Percentiles rank a stretch among this genome's conserved stretches.
Evolutionary conservation across 2,888 invertebrate species (phyloP).

Genomic region (Protodeltote pygarga): DNA sequence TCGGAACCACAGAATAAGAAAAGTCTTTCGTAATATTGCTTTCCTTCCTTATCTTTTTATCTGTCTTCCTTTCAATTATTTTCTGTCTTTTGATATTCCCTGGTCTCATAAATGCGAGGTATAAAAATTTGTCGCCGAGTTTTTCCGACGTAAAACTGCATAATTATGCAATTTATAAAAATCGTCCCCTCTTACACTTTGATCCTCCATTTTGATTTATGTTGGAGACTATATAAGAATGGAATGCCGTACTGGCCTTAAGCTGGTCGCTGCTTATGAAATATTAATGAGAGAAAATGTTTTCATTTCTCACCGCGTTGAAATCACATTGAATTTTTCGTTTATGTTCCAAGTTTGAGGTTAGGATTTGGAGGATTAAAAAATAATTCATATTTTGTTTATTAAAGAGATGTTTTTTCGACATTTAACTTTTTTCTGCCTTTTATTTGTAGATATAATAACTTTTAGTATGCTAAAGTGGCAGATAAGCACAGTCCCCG

Average conservation of each 20-base stretch:
- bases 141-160: conserved; percentile 37
- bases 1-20: too few relatives aligned
- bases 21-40: conserved; percentile 1
- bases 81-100: conserved; percentile 6
- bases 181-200: conserved; percentile 41
- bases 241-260: conserved; percentile 33
- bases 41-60: conserved; percentile 4
- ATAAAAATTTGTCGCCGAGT: conserved; percentile 36
- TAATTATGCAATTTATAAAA: conserved; percentile 53
- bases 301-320: conserved; percentile 42
- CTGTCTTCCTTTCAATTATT: conserved; percentile 18
- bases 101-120: conserved; percentile 13
- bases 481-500: too few relatives aligned
- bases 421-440: too few relatives aligned
- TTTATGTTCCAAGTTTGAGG: conserved; percentile 19
- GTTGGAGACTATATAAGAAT: conserved; percentile 45
- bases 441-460: too few relatives aligned
- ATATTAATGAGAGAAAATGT: conserved; percentile 64
- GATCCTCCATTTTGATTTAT: conserved; percentile 49
- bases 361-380: conserved; percentile 12
- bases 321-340: conserved; percentile 40
- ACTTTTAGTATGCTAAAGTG: too few relatives aligned
- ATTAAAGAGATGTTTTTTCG: too few relatives aligned
- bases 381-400: too few relatives aligned
- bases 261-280: conserved; percentile 58